Conservation (phyloP, 2,113 vertebrate species). For the Haemorhous mexicanus region DNA sequence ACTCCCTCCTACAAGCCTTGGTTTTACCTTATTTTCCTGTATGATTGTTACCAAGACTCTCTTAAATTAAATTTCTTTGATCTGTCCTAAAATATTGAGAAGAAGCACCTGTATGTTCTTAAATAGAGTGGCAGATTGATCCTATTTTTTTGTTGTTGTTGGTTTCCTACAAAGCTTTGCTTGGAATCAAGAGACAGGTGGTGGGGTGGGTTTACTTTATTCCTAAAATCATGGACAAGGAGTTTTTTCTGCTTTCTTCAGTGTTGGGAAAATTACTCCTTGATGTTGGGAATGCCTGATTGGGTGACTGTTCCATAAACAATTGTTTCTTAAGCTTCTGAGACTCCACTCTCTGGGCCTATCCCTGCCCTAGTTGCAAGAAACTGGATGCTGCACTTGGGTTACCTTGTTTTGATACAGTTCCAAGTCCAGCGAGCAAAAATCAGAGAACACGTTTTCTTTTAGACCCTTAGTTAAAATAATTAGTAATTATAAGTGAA, state of each 20-base stretch:
- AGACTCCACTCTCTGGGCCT: background rate
- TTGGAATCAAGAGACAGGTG: background rate
- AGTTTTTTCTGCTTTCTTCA: background rate
- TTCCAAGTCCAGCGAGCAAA: background rate
- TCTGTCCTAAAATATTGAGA: background rate
- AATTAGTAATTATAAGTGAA: background rate
- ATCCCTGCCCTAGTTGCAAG: background rate
- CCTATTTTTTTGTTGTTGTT: background rate
- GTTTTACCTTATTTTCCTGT: background rate
- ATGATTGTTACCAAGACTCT: background rate
- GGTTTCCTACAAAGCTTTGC: background rate
- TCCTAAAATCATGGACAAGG: background rate
- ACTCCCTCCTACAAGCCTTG: background rate
- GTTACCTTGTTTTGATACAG: background rate
- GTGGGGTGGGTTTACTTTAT: background rate
- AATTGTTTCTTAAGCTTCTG: background rate
- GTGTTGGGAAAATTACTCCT: background rate
- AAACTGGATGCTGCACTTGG: background rate
- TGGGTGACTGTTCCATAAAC: background rate
- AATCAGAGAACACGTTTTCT: background rate
- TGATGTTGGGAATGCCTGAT: background rate
- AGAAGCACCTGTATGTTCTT: background rate
- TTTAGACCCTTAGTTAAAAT: background rate
- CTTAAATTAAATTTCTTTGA: background rate
- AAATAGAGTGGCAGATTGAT: background rate